phyloP scores from a whole-genome alignment of 2,113 vertebrate species.

The Redunca redunca region DNA sequence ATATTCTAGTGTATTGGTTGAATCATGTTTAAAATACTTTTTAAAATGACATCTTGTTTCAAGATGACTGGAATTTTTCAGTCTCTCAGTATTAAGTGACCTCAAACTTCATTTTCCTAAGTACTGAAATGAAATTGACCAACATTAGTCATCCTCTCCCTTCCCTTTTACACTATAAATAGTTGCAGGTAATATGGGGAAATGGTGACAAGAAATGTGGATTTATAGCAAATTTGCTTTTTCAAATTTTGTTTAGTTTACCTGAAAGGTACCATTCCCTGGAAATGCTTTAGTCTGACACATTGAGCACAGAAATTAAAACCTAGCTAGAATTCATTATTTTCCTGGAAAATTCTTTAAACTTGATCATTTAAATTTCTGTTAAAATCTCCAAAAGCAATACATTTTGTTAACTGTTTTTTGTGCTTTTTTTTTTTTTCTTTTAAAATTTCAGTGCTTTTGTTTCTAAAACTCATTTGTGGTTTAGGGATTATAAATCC shows the following conservation, averaged over 20 bases:
- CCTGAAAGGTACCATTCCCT: not conserved
- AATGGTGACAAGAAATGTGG: not conserved
- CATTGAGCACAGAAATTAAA: not conserved
- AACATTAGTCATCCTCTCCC: not conserved
- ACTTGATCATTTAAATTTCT: not conserved
- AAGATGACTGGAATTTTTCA: not conserved
- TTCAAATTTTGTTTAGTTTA: not conserved
- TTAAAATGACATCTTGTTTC: not conserved
- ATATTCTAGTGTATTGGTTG: not conserved
- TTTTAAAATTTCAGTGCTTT: constrained; percentile 6
- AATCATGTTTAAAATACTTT: not conserved
- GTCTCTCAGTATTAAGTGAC: not conserved
- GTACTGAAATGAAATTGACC: not conserved
- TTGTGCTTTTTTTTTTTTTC: not conserved
- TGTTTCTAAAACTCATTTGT: constrained; percentile 51
- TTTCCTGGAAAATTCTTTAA: not conserved
- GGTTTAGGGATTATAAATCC: constrained; percentile 61
- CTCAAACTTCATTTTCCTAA: not conserved
- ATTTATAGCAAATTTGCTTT: not conserved
- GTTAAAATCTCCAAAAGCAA: constrained; percentile 56
- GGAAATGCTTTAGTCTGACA: not conserved
- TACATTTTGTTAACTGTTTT: constrained; percentile 54
- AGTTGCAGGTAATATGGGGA: not conserved
- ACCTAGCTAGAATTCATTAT: not conserved
- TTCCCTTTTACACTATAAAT: not conserved